phyloP scores from a whole-genome alignment of 2,888 invertebrate genomes.

The Nephrotoma appendiculata region DNA sequence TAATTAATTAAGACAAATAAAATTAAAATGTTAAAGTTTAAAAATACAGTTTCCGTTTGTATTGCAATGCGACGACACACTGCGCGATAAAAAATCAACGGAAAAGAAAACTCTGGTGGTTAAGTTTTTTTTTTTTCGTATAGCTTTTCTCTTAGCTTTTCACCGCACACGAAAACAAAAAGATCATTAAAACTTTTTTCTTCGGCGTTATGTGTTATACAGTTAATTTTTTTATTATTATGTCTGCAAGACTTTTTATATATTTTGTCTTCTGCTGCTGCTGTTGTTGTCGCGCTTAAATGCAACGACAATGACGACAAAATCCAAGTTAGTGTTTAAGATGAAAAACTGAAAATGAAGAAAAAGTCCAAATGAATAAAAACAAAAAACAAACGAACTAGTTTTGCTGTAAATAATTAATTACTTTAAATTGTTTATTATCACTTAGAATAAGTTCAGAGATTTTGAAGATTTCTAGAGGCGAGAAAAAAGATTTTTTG shows the following conservation, averaged over 20 bases:
- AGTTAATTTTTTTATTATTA: background rate
- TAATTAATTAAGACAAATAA: background rate
- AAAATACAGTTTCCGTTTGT: background rate
- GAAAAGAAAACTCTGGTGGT: background rate
- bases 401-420: background rate
- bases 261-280: no score
- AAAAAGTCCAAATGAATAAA: background rate
- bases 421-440: background rate
- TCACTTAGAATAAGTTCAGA: background rate
- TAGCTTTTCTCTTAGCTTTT: background rate
- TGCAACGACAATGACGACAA: background rate
- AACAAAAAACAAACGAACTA: background rate
- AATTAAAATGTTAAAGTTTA: background rate
- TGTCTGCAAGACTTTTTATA: background rate
- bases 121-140: background rate
- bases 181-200: background rate
- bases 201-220: background rate
- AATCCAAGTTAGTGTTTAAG: background rate
- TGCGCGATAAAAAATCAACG: background rate
- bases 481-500: background rate
- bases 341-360: background rate
- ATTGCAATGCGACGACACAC: background rate
- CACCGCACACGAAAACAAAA: background rate
- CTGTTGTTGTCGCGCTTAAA: background rate
- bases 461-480: background rate